phyloP scores from a whole-genome alignment of 2,888 invertebrate genomes.

The Ennomos quercinarius region DNA sequence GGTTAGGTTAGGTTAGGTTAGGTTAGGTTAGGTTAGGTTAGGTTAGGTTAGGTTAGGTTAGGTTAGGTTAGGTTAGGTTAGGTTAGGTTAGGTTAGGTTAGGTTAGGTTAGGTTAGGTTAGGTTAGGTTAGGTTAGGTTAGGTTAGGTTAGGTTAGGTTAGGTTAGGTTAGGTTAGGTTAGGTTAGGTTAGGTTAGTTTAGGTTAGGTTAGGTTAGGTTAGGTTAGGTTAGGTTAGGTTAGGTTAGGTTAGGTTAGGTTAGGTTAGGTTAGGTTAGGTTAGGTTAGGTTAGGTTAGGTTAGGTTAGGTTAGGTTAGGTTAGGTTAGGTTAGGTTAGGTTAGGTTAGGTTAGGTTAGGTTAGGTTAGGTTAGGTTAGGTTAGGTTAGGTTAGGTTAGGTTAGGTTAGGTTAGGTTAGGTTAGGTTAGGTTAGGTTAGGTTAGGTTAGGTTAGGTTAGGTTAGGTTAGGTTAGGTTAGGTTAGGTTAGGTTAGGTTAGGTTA shows the following conservation, averaged over 20 bases:
- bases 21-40: constrained; percentile 15
- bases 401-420: constrained; percentile 21
- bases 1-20: constrained; percentile 19
- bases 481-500: constrained; percentile 17
- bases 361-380: constrained; percentile 24
- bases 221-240: constrained; percentile 19
- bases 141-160: constrained; percentile 17
- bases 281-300: constrained; percentile 24
- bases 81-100: constrained; percentile 16
- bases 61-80: constrained; percentile 17
- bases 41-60: constrained; percentile 13
- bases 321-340: constrained; percentile 12
- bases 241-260: constrained; percentile 18
- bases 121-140: constrained; percentile 11
- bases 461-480: constrained; percentile 19
- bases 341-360: constrained; percentile 19
- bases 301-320: constrained; percentile 16
- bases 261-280: constrained; percentile 19
- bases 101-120: constrained; percentile 15
- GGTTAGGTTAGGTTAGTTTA: constrained; percentile 14
- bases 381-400: constrained; percentile 20
- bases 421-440: constrained; percentile 18
- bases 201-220: constrained; percentile 17
- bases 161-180: constrained; percentile 4
- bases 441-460: constrained; percentile 21